Percentiles rank a stretch among this genome's conserved stretches.
Conservation (phyloP, 2,797 vertebrate species). For the Danio albolineatus region DNA sequence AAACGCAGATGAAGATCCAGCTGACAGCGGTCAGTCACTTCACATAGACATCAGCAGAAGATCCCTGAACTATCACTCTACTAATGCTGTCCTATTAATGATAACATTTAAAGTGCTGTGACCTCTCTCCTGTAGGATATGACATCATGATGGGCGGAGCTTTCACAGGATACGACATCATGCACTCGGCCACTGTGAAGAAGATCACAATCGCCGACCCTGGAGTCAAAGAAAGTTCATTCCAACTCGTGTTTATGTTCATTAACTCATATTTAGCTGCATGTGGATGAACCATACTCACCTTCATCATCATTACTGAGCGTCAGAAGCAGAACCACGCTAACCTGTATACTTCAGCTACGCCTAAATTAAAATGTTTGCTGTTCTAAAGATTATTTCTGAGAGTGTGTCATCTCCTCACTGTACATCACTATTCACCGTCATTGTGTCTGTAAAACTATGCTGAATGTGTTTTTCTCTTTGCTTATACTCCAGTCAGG, state of each 20-base stretch:
- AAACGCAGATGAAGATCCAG: background rate
- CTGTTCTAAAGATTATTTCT: too few species aligned
- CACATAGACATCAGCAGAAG: background rate
- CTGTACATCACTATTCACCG: too few species aligned
- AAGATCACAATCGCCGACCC: background rate
- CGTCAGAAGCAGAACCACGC: background rate
- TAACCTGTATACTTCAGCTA: background rate
- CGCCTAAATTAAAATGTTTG: too few species aligned
- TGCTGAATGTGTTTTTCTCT: too few species aligned
- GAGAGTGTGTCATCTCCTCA: too few species aligned
- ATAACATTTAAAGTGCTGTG: background rate
- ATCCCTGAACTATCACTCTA: background rate
- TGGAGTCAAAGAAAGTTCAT: background rate
- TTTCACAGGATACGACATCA: background rate
- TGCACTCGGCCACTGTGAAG: background rate
- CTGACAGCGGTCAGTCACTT: background rate
- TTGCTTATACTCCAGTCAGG: too few species aligned
- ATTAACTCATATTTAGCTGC: background rate
- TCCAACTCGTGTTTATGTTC: too few species aligned
- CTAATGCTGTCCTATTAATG: background rate
- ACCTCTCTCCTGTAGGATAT: slow-evolving; percentile 12
- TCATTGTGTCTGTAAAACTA: too few species aligned
- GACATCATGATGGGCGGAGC: slow-evolving; percentile 17
- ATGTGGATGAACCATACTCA: background rate
- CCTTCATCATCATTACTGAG: too few species aligned